Evolutionary conservation across 2,113 vertebrate species (phyloP).

Genomic region (Pseudorasbora parva): DNA sequence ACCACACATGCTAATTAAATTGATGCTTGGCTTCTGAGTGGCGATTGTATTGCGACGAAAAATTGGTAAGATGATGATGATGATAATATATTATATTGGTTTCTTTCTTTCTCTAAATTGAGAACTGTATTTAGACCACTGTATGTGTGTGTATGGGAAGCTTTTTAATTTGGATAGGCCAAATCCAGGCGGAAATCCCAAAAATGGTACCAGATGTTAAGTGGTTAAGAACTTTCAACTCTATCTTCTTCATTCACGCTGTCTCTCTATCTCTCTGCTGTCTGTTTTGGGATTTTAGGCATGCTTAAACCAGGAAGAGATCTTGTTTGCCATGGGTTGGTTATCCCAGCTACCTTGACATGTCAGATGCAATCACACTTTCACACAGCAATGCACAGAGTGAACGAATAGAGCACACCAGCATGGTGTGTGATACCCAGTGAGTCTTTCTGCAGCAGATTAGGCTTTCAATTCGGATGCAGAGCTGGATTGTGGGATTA

Average conservation of each 20-base stretch:
- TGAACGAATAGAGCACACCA: neutral
- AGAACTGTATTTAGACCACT: no score
- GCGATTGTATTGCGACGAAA: neutral
- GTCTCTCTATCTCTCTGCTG: neutral
- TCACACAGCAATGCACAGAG: neutral
- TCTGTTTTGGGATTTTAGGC: neutral
- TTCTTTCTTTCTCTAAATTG: neutral
- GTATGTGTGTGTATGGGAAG: no score
- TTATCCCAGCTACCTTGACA: no score
- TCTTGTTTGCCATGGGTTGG: neutral
- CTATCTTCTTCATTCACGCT: neutral
- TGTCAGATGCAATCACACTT: neutral
- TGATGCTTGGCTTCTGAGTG: neutral
- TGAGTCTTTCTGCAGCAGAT: neutral
- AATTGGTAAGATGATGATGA: neutral
- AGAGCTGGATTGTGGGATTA: slow-evolving; percentile 27
- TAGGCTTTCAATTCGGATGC: slow-evolving; percentile 6
- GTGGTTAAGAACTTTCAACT: neutral
- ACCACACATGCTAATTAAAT: neutral
- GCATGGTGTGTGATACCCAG: neutral
- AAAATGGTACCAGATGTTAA: no score
- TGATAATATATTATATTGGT: neutral
- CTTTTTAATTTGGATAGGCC: no score
- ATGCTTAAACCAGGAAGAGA: neutral
- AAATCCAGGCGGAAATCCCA: no score